Evolutionary conservation across 37 sponge, comb jelly and placozoan species (phyloP), one percentile per base, ranked within the genome.

Genomic region (Spongia lamella): DNA sequence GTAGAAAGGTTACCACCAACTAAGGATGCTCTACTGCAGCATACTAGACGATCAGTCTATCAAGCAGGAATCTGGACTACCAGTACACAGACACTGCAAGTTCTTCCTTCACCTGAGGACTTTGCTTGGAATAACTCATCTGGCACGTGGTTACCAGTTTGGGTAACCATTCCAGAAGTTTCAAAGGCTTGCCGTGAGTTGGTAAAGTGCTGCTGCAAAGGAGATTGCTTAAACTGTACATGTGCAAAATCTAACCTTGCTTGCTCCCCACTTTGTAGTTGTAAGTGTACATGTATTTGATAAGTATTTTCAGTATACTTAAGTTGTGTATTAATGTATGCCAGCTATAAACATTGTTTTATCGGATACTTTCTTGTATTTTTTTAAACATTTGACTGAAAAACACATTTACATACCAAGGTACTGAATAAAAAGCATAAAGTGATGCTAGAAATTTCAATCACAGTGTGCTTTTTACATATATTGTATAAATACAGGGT

Each of bases 21-120:
- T 27, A 58, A 22, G 60, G 29, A 58, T 58, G 60, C 60, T 27
- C 60, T 58, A 27, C 60, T 58, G 29, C 60, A 58, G 60, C 60
- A 58, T 26, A 58, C 60, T 27, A 58, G 29, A 58, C 25, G 60
- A 26, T 58, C 60, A 27, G 29, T 58, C 25, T 58, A 58, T 26
- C 60, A 58, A 58, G 60, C 60, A 27, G 60, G 60, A 26, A 58
- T 58, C 25, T 58, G 60, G 60, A 58, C 60, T 27, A 58, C 60
- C 29, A 58, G 60, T 26, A 27, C 25, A 27, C 60, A 27, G 29
- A 26, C 60, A 58, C 60, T 27, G 29, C 60, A 58, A 58, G 60
- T 58, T 27, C 29, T 58, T 22, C 60, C 60, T 27, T 58, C 60
- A 27, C 60, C 60, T 27, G 29, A 26, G 25, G 60, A 58, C 25